Conservation (phyloP, 2,797 vertebrate genomes). For the Peromyscus attwateri region DNA sequence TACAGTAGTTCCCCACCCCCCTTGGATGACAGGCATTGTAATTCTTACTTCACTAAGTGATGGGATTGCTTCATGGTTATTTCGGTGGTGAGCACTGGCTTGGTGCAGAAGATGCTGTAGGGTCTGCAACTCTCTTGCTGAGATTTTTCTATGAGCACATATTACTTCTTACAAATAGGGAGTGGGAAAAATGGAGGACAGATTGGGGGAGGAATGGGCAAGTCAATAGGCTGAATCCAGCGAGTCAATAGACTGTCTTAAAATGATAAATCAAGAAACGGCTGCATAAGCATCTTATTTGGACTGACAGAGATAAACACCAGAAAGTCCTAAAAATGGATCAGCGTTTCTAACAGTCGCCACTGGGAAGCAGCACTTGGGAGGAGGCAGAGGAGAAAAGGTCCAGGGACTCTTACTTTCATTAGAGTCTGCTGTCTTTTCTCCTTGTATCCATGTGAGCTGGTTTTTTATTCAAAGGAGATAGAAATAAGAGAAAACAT, state of each 20-base stretch:
- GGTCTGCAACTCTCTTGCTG: background rate
- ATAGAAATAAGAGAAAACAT: background rate
- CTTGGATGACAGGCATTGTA: background rate
- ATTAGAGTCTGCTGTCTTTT: background rate
- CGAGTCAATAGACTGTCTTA: slow-evolving; percentile 67
- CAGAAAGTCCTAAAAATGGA: slow-evolving; percentile 67
- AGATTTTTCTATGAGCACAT: background rate
- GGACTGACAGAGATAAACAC: slow-evolving; percentile 66
- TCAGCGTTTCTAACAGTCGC: slow-evolving; percentile 25
- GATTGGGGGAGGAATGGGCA: background rate
- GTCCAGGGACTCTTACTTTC: background rate
- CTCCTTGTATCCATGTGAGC: background rate
- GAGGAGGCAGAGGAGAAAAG: background rate
- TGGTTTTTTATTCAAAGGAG: slow-evolving; percentile 6
- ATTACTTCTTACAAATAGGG: slow-evolving; percentile 1
- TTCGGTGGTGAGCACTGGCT: background rate
- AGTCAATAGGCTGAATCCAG: background rate
- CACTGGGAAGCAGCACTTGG: background rate
- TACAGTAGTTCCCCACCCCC: too few species aligned
- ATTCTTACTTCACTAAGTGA: background rate
- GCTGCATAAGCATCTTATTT: slow-evolving; percentile 69
- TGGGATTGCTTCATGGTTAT: background rate
- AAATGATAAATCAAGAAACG: slow-evolving; percentile 73
- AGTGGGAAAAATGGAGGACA: background rate
- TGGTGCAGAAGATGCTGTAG: background rate